Conservation (phyloP, 1,140 invertebrate species). For the Saccostrea echinata region DNA sequence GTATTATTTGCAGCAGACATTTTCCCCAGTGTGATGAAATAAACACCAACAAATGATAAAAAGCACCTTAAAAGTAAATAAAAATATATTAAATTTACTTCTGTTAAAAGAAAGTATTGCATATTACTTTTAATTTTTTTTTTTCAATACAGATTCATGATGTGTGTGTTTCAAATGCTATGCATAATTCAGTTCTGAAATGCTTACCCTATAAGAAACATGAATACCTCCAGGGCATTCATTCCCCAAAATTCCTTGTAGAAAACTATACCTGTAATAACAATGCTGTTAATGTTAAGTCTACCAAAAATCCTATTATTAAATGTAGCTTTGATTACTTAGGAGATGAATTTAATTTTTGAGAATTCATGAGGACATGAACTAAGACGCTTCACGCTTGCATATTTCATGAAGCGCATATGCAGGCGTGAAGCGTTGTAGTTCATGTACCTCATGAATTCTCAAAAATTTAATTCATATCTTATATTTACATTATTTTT, state of each 20-base stretch:
- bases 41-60: constrained; percentile 77
- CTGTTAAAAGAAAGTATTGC: neutral
- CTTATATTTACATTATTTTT: no score
- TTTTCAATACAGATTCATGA: neutral
- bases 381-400: no score
- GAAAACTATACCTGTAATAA: constrained; percentile 74
- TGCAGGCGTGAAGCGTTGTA: no score
- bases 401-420: no score
- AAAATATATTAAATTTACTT: neutral
- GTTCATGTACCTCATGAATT: no score
- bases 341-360: no score
- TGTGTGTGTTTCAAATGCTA: no score
- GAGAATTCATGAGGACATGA: no score
- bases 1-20: constrained; percentile 32
- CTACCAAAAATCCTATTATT: no score
- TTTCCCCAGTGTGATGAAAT: constrained; percentile 73
- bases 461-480: no score
- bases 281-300: neutral
- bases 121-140: neutral
- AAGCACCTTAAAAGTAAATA: constrained; percentile 68
- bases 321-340: no score
- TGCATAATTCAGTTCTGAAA: no score
- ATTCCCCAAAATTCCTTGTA: constrained; percentile 78
- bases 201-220: constrained; percentile 78
- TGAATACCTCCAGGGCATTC: constrained; percentile 73